Base-by-base conservation (phyloP, 1,140 invertebrate genomes). In the Battus philenor region DNA sequence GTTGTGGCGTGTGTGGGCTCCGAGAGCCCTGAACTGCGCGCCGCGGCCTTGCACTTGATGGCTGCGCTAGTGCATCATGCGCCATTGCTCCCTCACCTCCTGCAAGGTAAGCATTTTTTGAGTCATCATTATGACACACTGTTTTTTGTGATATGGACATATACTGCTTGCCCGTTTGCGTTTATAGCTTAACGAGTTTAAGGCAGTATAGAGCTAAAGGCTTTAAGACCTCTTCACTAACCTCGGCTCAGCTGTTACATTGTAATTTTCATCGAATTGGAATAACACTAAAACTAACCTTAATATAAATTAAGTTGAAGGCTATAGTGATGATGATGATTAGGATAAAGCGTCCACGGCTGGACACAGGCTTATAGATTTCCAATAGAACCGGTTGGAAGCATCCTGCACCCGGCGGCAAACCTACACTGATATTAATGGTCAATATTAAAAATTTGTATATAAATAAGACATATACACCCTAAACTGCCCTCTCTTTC, bases 1-100 rank as follows among this genome's bases (percentile, higher is more conserved):
- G 44, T 71, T 13, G 45, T 52, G 4, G 34, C 18, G n/a, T 55
- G 75, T 31, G 38, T 24, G 1, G 5, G 32, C 0, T 59, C 47
- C 4, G 45, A 47, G 4, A 47, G 59, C 10, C 46, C 55, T 1
- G 58, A 59, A 11, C 26, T 74, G 20, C 73, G 76, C 1, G 75
- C 73, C n/a, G 67, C 65, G n/a, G 61, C 71, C 4, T 9, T 78
- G 29, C 55, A 62, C 18, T 55, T 69, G 1, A 22, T 62, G 24
- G 68, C 70, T 1, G 52, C 65, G 16, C 60, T 84, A 0, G 57
- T 68, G 1, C 47, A 51, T 1, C 56, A 81, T 47, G 32, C 69
- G 15, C 77, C 77, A 33, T 44, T 84, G 10, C 20, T 60, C 43
- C 77, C 79, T 10, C 73, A 81, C 6, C 43, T 84, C 10, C 9